Conservation (phyloP, 2,113 vertebrate genomes). For the Microtus pennsylvanicus region DNA sequence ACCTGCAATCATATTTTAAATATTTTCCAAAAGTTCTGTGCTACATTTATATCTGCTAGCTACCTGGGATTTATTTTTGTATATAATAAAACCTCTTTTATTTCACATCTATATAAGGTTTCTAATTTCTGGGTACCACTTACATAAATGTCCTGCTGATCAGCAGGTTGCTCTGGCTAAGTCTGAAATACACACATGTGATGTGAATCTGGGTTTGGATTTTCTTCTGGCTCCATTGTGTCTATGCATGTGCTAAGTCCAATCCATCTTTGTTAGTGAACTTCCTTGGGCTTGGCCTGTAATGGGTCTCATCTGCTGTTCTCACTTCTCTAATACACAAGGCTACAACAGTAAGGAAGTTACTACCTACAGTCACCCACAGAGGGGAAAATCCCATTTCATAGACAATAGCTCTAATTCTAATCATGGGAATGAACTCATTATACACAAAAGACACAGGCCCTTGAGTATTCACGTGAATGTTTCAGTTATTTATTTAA, state of each 20-base stretch:
- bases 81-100: too few species aligned
- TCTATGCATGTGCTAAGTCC: background rate
- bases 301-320: background rate
- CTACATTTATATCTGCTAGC: background rate
- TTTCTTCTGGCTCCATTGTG: background rate
- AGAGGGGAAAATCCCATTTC: background rate
- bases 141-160: background rate
- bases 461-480: background rate
- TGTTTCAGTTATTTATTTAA: constrained; percentile 42
- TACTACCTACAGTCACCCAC: background rate
- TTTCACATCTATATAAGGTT: background rate
- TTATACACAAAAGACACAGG: background rate
- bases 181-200: background rate
- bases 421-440: background rate
- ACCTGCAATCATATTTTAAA: background rate
- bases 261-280: background rate
- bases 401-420: background rate
- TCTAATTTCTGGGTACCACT: background rate
- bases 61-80: background rate
- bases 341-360: background rate
- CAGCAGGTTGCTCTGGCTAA: background rate
- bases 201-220: background rate
- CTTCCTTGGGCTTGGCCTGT: background rate
- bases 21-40: background rate
- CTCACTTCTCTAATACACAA: background rate